Percentiles rank a stretch among this genome's conserved stretches.
phyloP scores from a whole-genome alignment of 2,113 vertebrate genomes.

The Aix galericulata region DNA sequence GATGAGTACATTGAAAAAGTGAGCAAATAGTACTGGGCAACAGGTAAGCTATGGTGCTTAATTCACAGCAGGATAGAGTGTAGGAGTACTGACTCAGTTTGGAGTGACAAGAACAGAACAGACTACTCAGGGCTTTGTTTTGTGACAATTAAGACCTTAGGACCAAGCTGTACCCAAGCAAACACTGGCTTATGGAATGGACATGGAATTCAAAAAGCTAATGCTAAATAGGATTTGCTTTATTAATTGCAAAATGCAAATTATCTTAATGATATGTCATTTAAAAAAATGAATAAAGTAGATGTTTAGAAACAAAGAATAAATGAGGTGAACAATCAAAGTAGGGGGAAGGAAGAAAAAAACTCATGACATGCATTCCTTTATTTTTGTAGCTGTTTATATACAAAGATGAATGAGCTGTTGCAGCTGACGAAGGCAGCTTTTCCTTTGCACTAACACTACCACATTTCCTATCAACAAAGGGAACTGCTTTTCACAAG shows the following conservation, averaged over 20 bases:
- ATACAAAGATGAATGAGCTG: neutral
- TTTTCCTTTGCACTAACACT: neutral
- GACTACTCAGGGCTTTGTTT: neutral
- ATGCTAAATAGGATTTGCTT: neutral
- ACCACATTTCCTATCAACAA: neutral
- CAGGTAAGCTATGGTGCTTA: neutral
- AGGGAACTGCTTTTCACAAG: neutral
- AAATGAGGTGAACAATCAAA: neutral
- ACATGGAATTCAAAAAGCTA: neutral
- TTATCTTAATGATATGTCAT: neutral
- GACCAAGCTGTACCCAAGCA: neutral
- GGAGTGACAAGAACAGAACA: neutral
- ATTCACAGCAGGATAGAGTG: neutral
- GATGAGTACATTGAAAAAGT: neutral
- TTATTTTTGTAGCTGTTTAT: neutral
- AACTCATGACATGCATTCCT: accelerated
- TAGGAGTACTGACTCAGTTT: neutral
- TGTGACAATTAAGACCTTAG: neutral
- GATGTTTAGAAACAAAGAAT: neutral
- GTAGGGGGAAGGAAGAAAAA: neutral
- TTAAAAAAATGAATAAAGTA: neutral
- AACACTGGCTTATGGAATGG: neutral
- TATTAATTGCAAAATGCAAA: neutral
- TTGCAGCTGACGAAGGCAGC: neutral
- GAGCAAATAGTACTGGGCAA: neutral